Evolutionary conservation across 2,888 invertebrate genomes (phyloP).

Genomic region (Catocala nupta): DNA sequence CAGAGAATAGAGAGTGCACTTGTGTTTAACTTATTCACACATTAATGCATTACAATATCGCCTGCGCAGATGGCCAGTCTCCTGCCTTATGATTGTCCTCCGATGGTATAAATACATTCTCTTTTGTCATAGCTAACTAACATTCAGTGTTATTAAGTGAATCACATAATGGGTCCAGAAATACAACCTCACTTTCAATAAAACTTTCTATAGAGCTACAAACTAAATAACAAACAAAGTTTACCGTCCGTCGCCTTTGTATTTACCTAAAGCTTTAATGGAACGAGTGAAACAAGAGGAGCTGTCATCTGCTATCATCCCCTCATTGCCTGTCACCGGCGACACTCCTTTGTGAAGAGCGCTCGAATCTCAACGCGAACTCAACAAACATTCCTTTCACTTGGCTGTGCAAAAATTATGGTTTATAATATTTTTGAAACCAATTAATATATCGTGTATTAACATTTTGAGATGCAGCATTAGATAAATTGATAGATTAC

Average conservation of each 20-base stretch:
- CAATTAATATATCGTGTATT: too few relatives aligned
- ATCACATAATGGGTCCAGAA: neutral
- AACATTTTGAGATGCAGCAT: too few relatives aligned
- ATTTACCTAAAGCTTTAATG: conserved; percentile 6
- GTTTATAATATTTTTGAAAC: too few relatives aligned
- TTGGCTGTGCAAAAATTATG: neutral
- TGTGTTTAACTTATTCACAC: too few relatives aligned
- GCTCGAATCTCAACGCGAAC: conserved; percentile 2
- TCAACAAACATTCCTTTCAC: neutral
- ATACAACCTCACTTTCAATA: neutral
- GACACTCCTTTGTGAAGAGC: conserved; percentile 8
- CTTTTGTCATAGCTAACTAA: too few relatives aligned
- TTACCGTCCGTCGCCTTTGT: neutral
- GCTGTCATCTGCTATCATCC: conserved; percentile 20
- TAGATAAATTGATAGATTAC: too few relatives aligned
- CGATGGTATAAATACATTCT: too few relatives aligned
- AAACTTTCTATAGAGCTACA: neutral
- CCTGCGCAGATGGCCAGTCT: too few relatives aligned
- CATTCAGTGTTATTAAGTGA: too few relatives aligned
- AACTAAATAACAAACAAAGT: neutral
- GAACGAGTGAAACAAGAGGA: conserved; percentile 17
- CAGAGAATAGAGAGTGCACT: too few relatives aligned
- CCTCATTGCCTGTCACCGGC: conserved; percentile 7
- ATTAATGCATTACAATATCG: too few relatives aligned
- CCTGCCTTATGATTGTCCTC: too few relatives aligned